Percentiles rank a stretch among this genome's conserved stretches.
phyloP scores from a whole-genome alignment of 1,140 invertebrate genomes.

The Prorops nasuta region DNA sequence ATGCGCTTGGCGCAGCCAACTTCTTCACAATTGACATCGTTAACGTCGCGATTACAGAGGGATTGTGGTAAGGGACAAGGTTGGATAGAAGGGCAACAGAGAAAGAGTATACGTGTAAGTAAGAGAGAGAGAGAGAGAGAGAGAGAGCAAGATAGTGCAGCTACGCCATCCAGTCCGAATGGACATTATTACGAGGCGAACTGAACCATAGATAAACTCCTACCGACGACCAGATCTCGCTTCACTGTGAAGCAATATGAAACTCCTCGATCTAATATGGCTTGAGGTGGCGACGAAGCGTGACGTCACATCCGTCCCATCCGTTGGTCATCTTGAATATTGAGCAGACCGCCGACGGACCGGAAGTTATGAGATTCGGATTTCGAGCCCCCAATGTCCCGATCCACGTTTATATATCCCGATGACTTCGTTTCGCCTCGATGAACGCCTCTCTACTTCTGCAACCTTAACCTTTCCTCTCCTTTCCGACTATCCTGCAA shows the following conservation, averaged over 20 bases:
- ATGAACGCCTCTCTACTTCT: slow-evolving; percentile 8
- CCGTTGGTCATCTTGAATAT: slow-evolving; percentile 56
- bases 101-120: slow-evolving; percentile 6
- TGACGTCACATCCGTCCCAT: slow-evolving; percentile 52
- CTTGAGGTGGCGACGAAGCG: slow-evolving; percentile 54
- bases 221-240: slow-evolving; percentile 34
- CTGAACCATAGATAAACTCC: slow-evolving; percentile 44
- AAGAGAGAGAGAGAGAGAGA: too few relatives aligned
- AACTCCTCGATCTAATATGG: slow-evolving; percentile 54
- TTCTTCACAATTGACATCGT: slow-evolving; percentile 26
- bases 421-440: slow-evolving; percentile 29
- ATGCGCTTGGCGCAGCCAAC: slow-evolving; percentile 17
- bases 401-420: slow-evolving; percentile 35
- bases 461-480: not conserved
- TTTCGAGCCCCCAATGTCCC: slow-evolving; percentile 37
- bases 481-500: too few relatives aligned
- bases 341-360: slow-evolving; percentile 49
- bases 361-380: slow-evolving; percentile 56
- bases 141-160: slow-evolving; percentile 14
- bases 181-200: slow-evolving; percentile 44
- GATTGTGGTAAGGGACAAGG: not conserved
- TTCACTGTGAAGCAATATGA: slow-evolving; percentile 48
- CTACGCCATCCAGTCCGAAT: slow-evolving; percentile 19
- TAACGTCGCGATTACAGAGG: slow-evolving; percentile 7
- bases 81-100: not conserved